Conservation (phyloP, 1,140 invertebrate species). For the Caenorhabditis briggsae region DNA sequence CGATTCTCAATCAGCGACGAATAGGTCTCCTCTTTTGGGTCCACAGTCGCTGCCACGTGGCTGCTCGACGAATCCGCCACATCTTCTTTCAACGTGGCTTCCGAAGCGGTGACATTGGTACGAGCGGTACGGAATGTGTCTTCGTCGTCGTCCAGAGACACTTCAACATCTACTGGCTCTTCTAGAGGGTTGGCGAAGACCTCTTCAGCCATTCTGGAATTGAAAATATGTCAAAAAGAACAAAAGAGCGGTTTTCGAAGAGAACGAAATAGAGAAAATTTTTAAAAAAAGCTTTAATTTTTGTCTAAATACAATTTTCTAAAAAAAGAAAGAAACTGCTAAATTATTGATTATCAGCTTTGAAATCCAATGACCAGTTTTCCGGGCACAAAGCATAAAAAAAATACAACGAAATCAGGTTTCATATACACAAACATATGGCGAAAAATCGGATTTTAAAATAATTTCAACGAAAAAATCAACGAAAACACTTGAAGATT, state of each 20-base stretch:
- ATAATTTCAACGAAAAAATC: not conserved
- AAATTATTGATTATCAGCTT: too few relatives aligned
- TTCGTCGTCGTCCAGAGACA: constrained; percentile 6
- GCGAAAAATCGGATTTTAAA: not conserved
- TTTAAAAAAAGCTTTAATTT: too few relatives aligned
- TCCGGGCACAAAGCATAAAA: too few relatives aligned
- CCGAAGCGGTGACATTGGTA: not conserved
- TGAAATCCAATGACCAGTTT: too few relatives aligned
- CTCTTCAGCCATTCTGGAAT: constrained; percentile 24
- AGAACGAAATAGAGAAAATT: not conserved
- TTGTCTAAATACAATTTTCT: too few relatives aligned
- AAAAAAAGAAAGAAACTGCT: too few relatives aligned
- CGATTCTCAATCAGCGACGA: constrained; percentile 29
- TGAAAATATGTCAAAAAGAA: not conserved
- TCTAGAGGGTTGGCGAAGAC: constrained; percentile 31
- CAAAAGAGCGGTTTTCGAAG: not conserved
- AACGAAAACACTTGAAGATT: not conserved
- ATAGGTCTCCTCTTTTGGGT: constrained; percentile 20
- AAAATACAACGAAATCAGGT: too few relatives aligned
- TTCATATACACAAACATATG: not conserved
- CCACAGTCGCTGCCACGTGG: not conserved
- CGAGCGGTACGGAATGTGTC: constrained; percentile 24
- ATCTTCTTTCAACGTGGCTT: not conserved
- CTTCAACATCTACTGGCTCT: constrained; percentile 3
- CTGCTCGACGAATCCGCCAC: not conserved